Base-by-base conservation (phyloP, 2,888 invertebrate species). In the Drosophila anomalata region DNA sequence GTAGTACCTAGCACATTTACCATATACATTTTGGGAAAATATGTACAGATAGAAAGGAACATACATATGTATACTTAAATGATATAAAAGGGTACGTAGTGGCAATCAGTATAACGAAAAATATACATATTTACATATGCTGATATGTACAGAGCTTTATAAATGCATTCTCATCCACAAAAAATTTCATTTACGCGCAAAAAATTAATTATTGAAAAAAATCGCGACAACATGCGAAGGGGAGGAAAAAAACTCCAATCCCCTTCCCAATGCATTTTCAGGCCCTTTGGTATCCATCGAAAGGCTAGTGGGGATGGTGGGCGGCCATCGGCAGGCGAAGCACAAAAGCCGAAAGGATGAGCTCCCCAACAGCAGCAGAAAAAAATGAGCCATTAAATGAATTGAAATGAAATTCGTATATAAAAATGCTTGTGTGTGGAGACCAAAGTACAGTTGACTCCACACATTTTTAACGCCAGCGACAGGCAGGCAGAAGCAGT, bases 391-490 rank as follows among this genome's bases (percentile, higher is more conserved):
- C 79, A 82, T 79, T 78, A 85, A 85, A 85, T 87, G 87, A 80
- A 85, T 83, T 87, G 82, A 87, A 85, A 85, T 85, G 76, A 85
- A 87, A 85, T 85, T 85, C 75, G 83, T 79, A 73, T 78, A 87
- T 87, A 87, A 79, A 83, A 81, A 84, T 81, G 87, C 59, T 66
- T 65, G 68, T 71, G 47, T 73, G 67, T 71, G 72, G 59, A 75
- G 72, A 76, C 59, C 81, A 84, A 89, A 89, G 88, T 88, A 88
- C 88, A 89, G 88, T 89, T 87, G 89, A 86, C 84, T 82, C 88
- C 78, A 78, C 79, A 87, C 75, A 81, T 79, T 88, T 88, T 82
- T 52, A 85, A 77, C 77, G 60, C 76, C 82, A 77, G 76, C 73
- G 71, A 75, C 83, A 82, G 78, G 56, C 66, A 44, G 65, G 63